Percentiles rank a stretch among this genome's conserved stretches.
These are phyloP conservation scores for Anableps anableps DNA, from an alignment of 2,797 vertebrate genomes.

Conservation along the genomic window DNA sequence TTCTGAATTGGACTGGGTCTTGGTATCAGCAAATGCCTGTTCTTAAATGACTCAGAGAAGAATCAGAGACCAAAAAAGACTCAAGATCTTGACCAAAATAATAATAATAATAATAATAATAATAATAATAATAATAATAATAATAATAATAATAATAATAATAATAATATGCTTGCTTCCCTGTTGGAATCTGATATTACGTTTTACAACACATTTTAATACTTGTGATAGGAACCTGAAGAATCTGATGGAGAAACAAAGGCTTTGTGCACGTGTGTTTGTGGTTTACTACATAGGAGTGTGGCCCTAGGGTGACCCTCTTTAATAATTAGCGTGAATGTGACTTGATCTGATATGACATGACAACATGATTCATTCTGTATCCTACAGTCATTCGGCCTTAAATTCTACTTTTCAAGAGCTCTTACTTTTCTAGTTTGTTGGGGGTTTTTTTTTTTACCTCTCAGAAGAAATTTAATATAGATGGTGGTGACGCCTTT, in stretches of 20 bases:
- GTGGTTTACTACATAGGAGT: neutral
- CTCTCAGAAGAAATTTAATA: neutral
- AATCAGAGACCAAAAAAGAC: too few relatives aligned
- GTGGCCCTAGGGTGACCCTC: neutral
- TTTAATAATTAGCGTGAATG: neutral
- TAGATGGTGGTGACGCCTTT: neutral
- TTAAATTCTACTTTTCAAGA: neutral
- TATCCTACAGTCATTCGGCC: constrained; percentile 4
- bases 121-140: too few relatives aligned
- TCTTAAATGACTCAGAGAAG: neutral
- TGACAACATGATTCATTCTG: neutral
- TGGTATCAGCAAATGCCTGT: neutral
- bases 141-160: neutral
- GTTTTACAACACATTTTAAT: neutral
- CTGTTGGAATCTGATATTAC: too few relatives aligned
- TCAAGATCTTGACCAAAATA: too few relatives aligned
- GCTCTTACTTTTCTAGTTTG: neutral
- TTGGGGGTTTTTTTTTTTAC: neutral
- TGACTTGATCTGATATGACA: neutral
- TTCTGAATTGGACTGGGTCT: neutral
- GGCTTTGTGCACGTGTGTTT: neutral
- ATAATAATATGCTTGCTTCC: neutral
- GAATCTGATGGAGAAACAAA: neutral
- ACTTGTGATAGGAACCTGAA: neutral
- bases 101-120: too few relatives aligned